Evolutionary conservation across 2,888 invertebrate genomes (phyloP), one percentile per base, ranked within the genome.

Genomic region (Taphrorychus bicolor): DNA sequence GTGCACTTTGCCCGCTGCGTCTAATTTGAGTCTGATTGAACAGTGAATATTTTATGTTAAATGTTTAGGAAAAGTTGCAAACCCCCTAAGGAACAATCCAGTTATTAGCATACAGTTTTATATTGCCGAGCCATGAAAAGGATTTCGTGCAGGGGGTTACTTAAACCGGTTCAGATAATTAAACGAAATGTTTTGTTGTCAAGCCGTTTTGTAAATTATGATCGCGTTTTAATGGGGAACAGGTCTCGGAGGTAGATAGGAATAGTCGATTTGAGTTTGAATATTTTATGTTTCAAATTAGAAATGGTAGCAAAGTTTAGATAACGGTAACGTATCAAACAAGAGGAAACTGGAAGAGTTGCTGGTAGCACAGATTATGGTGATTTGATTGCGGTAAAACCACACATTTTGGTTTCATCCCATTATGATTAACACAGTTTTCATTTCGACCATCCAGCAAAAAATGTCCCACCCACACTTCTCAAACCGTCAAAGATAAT

Each of bases 141-240:
- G 48, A 48, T 48, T 16, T 48, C 48, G 48, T 48, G 48, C 48
- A 18, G 48, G 19, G 16, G 19, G 48, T 48, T 19, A 48, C 48
- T 48, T 48, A 14, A 14, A 48, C 9, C 16, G 17, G 19, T 19
- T 48, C 9, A 5, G 16, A 48, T 48, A 19, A 48, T 48, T 18
- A 16, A 18, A 48, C 48, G 48, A 19, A 48, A 16, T 48, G 48
- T 48, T 48, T 48, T 48, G 48, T 48, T 48, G 48, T 48, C 48
- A 48, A 48, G 48, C 48, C 19, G 48, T 48, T 48, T 48, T 48
- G 19, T 48, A 48, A 48, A 48, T 48, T 48, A 48, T 48, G 19
- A 19, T n/a, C 48, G 19, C 48, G 48, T 16, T 48, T 18, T 48
- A 48, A 48, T 48, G 56, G 32, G 56, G 56, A 40, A 19, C 56